These are phyloP conservation scores for Alloplasta piceator DNA, from an alignment of 2,888 invertebrate genomes.

Conservation along the genomic window DNA sequence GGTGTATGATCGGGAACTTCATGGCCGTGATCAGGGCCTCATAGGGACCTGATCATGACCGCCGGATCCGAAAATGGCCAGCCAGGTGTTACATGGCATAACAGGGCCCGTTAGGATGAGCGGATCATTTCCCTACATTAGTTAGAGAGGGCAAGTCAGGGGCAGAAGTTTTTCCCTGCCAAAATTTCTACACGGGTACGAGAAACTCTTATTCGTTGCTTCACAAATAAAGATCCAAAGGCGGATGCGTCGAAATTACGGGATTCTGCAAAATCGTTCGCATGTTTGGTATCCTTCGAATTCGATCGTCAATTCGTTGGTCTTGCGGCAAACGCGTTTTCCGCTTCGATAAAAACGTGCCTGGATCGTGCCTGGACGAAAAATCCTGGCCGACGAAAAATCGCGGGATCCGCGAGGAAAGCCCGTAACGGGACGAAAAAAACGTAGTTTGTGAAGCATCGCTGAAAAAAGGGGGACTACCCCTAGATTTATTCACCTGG, in stretches of 20 bases:
- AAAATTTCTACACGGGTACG: too few species aligned
- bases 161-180: too few species aligned
- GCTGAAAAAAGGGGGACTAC: not conserved
- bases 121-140: too few species aligned
- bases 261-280: slow-evolving; percentile 20
- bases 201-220: too few species aligned
- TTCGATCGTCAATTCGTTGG: slow-evolving; percentile 53
- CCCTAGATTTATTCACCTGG: slow-evolving; percentile 11
- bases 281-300: slow-evolving; percentile 19
- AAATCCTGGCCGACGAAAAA: slow-evolving; percentile 1
- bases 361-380: not conserved
- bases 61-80: too few species aligned
- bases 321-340: slow-evolving; percentile 51
- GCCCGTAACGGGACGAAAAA: slow-evolving; percentile 36
- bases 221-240: not conserved
- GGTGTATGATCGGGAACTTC: too few species aligned
- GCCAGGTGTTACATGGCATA: too few species aligned
- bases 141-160: too few species aligned
- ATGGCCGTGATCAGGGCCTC: too few species aligned
- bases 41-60: too few species aligned
- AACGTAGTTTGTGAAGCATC: slow-evolving; percentile 41
- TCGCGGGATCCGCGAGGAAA: slow-evolving; percentile 8
- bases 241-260: slow-evolving; percentile 3
- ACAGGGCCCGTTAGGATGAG: too few species aligned
- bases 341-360: slow-evolving; percentile 9